Percentiles rank a stretch among this genome's conserved stretches.
Conservation (phyloP, 2,888 invertebrate genomes). For the Chironomus tentans region DNA sequence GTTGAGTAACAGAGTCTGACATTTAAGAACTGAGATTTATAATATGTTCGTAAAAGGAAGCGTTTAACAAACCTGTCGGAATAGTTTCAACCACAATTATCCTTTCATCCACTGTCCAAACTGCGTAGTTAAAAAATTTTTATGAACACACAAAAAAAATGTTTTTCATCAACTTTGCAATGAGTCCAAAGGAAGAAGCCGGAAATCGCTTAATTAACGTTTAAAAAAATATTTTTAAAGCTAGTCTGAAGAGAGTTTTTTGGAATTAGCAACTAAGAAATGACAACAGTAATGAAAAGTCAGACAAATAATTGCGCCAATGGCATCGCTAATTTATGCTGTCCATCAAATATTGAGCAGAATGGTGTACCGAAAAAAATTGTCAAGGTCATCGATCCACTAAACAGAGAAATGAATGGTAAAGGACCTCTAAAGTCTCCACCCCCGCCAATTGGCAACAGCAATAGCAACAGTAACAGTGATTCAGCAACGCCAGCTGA, state of each 20-base stretch:
- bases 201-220: no score
- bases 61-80: no score
- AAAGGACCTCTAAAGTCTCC: not conserved
- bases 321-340: conserved; percentile 17
- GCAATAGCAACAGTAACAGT: conserved; percentile 1
- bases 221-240: not conserved
- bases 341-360: conserved; percentile 6
- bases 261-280: not conserved
- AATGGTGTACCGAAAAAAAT: conserved; percentile 13
- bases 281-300: conserved; percentile 5
- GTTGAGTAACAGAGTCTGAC: no score
- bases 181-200: no score
- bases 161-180: no score
- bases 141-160: no score
- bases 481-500: conserved; percentile 7
- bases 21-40: no score
- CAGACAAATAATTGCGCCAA: conserved; percentile 15
- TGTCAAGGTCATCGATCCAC: conserved; percentile 13
- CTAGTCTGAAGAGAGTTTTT: not conserved
- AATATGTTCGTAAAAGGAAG: no score
- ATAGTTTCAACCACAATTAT: no score
- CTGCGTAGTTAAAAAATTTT: not conserved
- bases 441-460: not conserved
- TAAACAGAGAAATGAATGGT: not conserved
- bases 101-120: no score